These are phyloP conservation scores for Neuroscelio doddi DNA, from an alignment of 2,888 invertebrate genomes.

Conservation along the genomic window DNA sequence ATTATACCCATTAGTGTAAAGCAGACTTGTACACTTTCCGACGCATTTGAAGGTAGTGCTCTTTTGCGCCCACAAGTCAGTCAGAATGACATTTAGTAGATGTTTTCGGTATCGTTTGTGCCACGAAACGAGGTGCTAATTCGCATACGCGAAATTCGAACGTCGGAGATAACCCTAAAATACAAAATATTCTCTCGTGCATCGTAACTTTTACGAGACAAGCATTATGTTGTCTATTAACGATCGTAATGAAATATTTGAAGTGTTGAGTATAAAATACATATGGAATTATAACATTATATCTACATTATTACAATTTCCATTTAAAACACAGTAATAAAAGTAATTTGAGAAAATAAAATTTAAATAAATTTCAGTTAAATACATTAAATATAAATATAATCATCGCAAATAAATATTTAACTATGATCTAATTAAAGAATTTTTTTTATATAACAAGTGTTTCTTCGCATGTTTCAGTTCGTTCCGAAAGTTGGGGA, in stretches of 20 bases:
- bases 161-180: slow-evolving; percentile 11
- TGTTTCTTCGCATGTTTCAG: too few relatives aligned
- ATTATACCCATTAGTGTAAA: background rate
- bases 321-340: too few relatives aligned
- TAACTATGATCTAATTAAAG: too few relatives aligned
- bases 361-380: too few relatives aligned
- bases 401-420: too few relatives aligned
- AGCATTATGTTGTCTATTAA: slow-evolving; percentile 1
- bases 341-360: too few relatives aligned
- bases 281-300: too few relatives aligned
- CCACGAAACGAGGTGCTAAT: slow-evolving; percentile 49
- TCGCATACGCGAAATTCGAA: slow-evolving; percentile 17
- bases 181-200: slow-evolving; percentile 14
- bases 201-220: slow-evolving; percentile 19
- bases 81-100: slow-evolving; percentile 45
- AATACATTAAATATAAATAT: too few relatives aligned
- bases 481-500: slow-evolving; percentile 6
- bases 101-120: slow-evolving; percentile 45
- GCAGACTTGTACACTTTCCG: background rate
- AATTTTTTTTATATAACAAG: too few relatives aligned
- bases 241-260: background rate
- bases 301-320: too few relatives aligned
- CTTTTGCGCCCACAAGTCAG: slow-evolving; percentile 19
- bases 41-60: slow-evolving; percentile 17
- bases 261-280: too few relatives aligned